These are phyloP conservation scores for Heliconius ethilla DNA, from an alignment of 2,888 invertebrate species.

Conservation along the genomic window DNA sequence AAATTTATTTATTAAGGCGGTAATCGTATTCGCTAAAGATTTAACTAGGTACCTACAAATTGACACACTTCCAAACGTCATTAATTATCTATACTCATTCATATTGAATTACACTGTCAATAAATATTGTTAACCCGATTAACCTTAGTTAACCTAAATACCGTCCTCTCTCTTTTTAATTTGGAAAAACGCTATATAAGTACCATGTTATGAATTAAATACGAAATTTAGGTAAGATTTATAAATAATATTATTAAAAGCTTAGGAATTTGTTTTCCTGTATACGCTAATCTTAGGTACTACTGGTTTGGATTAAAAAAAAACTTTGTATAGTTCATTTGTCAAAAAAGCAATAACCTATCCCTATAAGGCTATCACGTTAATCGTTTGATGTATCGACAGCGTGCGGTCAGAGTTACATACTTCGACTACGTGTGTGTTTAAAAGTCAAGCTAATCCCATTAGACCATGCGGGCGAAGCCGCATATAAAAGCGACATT, in stretches of 20 bases:
- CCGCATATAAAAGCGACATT: neutral
- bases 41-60: constrained; percentile 17
- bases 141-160: constrained; percentile 34
- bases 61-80: constrained; percentile 29
- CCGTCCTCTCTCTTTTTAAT: constrained; percentile 20
- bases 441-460: neutral
- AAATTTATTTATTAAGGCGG: neutral
- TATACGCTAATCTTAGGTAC: too few species aligned
- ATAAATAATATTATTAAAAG: too few species aligned
- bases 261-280: too few species aligned
- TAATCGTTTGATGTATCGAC: neutral
- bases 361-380: neutral
- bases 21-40: constrained; percentile 6
- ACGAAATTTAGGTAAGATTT: neutral
- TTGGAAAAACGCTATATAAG: neutral
- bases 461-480: neutral
- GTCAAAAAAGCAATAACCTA: neutral
- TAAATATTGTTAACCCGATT: constrained; percentile 38
- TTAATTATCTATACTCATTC: constrained; percentile 16
- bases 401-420: too few species aligned
- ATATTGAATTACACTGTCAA: constrained; percentile 31
- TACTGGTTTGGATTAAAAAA: too few species aligned
- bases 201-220: neutral
- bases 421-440: neutral
- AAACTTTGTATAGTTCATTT: too few species aligned